Percentiles rank a stretch among this genome's conserved stretches.
Evolutionary conservation across 1,140 invertebrate genomes (phyloP).

Genomic region (Andricus grossulariae): DNA sequence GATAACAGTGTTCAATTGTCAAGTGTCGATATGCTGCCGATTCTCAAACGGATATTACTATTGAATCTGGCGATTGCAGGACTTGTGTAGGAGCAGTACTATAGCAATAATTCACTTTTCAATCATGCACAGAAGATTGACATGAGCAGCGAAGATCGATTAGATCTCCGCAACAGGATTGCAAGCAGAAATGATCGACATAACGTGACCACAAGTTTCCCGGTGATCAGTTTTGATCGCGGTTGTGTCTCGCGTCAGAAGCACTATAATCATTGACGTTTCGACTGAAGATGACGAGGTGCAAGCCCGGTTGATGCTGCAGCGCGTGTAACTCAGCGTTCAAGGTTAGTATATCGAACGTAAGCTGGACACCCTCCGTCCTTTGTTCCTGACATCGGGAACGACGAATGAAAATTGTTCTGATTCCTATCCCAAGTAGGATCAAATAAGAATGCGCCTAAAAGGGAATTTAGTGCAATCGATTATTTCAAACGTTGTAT

Average conservation of each 20-base stretch:
- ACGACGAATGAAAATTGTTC: constrained; percentile 3
- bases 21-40: constrained; percentile 22
- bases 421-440: neutral
- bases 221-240: constrained; percentile 39
- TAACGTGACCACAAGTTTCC: constrained; percentile 32
- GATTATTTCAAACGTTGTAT: neutral
- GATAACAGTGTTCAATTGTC: constrained; percentile 6
- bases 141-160: constrained; percentile 13
- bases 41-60: constrained; percentile 24
- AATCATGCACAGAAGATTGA: constrained; percentile 11
- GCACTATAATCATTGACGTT: constrained; percentile 13
- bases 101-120: neutral
- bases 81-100: neutral
- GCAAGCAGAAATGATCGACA: constrained; percentile 36
- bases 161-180: constrained; percentile 27
- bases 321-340: constrained; percentile 33
- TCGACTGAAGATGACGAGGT: constrained; percentile 43
- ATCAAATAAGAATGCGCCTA: too few species aligned
- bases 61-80: neutral
- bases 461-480: too few species aligned
- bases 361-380: constrained; percentile 27
- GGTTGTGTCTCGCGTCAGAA: constrained; percentile 19
- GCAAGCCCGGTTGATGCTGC: constrained; percentile 49
- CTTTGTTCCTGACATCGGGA: neutral
- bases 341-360: constrained; percentile 47